Evolutionary conservation across 1,140 invertebrate genomes (phyloP).

Genomic region (Drosophila paulistorum): DNA sequence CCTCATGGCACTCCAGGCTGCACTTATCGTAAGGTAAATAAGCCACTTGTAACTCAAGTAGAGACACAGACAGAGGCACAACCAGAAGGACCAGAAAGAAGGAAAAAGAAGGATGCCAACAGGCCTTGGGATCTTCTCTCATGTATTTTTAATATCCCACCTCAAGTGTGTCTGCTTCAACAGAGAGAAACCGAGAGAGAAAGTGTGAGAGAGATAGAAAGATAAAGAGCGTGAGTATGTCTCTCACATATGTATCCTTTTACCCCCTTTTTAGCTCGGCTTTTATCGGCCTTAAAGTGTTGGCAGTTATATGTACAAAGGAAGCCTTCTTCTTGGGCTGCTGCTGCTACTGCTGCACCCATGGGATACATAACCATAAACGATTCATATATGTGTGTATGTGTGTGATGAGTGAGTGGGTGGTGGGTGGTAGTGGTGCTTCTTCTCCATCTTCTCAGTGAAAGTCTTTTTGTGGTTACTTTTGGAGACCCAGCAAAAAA

Average conservation of each 20-base stretch:
- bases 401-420: background rate
- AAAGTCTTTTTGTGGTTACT: conserved; percentile 8
- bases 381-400: conserved; percentile 32
- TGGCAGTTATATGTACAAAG: conserved; percentile 46
- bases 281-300: conserved; percentile 74
- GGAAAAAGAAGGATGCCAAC: conserved; percentile 7
- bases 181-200: conserved; percentile 23
- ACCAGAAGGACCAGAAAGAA: conserved; percentile 1
- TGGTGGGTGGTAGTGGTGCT: conserved; percentile 24
- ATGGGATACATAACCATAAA: conserved; percentile 74
- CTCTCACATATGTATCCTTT: conserved; percentile 28
- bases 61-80: conserved; percentile 35
- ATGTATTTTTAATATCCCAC: conserved; percentile 79
- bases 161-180: conserved; percentile 71
- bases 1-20: conserved; percentile 73
- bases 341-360: conserved; percentile 53
- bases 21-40: conserved; percentile 79
- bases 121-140: conserved; percentile 47
- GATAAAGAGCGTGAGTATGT: conserved; percentile 28
- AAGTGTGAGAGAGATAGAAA: background rate
- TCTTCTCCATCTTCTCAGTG: background rate
- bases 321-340: conserved; percentile 22
- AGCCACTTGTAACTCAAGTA: conserved; percentile 77
- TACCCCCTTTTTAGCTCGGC: conserved; percentile 56
- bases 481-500: conserved; percentile 9